Conservation (phyloP, 1,140 invertebrate species). For the Cydia amplana region DNA sequence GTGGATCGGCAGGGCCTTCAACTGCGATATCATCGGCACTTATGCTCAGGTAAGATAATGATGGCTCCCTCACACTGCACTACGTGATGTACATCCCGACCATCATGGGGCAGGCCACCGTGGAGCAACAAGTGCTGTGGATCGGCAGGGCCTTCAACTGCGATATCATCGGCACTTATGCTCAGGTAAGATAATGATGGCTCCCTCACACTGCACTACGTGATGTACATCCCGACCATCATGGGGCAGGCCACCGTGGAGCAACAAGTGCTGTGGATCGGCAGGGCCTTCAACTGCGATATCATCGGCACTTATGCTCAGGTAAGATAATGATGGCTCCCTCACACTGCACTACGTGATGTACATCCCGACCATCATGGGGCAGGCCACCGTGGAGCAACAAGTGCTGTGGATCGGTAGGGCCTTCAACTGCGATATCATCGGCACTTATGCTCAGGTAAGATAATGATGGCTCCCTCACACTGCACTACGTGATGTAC, state of each 20-base stretch:
- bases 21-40: conserved; percentile 92
- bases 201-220: conserved; percentile 90
- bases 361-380: conserved; percentile 94
- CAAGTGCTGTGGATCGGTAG: conserved; percentile 91
- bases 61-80: conserved; percentile 90
- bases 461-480: conserved; percentile 88
- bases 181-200: conserved; percentile 92
- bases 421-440: conserved; percentile 90
- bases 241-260: conserved; percentile 92
- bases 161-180: conserved; percentile 95
- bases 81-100: conserved; percentile 96
- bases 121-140: conserved; percentile 94
- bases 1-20: conserved; percentile 91
- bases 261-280: conserved; percentile 93
- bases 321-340: conserved; percentile 89
- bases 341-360: conserved; percentile 93
- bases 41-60: conserved; percentile 93
- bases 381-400: conserved; percentile 92
- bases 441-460: conserved; percentile 96
- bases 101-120: conserved; percentile 91
- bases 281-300: conserved; percentile 87
- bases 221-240: conserved; percentile 95
- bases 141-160: conserved; percentile 89
- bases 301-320: conserved; percentile 97
- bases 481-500: conserved; percentile 96